Evolutionary conservation across 2,888 invertebrate species (phyloP).

Genomic region (Tridacna gigas): DNA sequence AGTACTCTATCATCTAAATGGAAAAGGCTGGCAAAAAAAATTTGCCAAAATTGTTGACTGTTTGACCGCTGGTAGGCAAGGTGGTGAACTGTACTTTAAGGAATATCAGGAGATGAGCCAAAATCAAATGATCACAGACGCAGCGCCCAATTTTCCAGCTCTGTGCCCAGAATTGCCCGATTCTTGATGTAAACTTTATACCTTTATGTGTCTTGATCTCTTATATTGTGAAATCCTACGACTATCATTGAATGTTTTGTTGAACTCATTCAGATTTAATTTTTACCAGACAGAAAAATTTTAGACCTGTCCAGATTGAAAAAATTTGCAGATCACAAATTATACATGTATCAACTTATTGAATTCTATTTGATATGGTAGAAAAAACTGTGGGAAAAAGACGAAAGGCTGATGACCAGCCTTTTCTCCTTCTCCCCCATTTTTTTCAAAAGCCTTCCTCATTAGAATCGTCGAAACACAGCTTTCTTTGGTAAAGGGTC

Average conservation of each 20-base stretch:
- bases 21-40: constrained; percentile 40
- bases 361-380: background rate
- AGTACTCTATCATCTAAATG: constrained; percentile 34
- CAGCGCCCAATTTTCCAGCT: constrained; percentile 54
- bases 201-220: no score
- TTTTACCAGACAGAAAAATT: background rate
- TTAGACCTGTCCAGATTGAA: background rate
- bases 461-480: no score
- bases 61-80: constrained; percentile 41
- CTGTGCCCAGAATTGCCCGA: constrained; percentile 46
- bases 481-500: no score
- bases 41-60: constrained; percentile 58
- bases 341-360: background rate
- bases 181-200: background rate
- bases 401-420: background rate
- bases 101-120: constrained; percentile 61
- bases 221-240: no score
- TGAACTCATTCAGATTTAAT: background rate
- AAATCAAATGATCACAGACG: constrained; percentile 58
- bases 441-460: background rate
- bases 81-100: constrained; percentile 56
- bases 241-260: no score
- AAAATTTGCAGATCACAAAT: background rate
- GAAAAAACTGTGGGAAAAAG: constrained; percentile 1
- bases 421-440: background rate